phyloP scores from a whole-genome alignment of 2,797 vertebrate genomes.

The Eulemur mongoz region DNA sequence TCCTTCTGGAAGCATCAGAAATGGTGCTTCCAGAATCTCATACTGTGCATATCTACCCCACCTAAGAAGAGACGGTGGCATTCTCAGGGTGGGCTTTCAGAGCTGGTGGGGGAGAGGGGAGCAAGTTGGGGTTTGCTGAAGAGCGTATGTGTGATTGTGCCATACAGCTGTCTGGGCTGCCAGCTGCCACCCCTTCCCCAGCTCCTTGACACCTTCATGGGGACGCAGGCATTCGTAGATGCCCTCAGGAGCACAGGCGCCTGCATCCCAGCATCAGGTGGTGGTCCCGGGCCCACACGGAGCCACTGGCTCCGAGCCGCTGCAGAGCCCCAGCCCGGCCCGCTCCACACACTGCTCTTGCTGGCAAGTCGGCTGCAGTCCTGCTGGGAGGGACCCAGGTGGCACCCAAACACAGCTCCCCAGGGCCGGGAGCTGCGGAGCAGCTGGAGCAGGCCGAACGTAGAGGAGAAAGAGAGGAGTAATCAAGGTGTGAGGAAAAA shows the following conservation, averaged over 20 bases:
- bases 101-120: background rate
- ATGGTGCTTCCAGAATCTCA: background rate
- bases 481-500: background rate
- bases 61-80: background rate
- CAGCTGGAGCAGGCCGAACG: background rate
- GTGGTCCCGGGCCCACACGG: fast-evolving
- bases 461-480: background rate
- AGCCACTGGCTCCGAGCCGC: background rate
- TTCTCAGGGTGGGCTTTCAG: background rate
- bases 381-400: background rate
- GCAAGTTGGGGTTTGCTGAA: background rate
- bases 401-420: background rate
- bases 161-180: background rate
- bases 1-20: background rate
- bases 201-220: background rate
- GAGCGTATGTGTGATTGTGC: background rate
- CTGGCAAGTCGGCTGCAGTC: background rate
- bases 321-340: background rate
- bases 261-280: background rate
- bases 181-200: background rate
- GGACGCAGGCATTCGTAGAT: background rate
- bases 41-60: background rate
- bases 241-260: background rate
- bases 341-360: background rate
- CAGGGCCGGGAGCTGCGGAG: background rate